These are phyloP conservation scores for Trimorus sp. DNA, from an alignment of 2,888 invertebrate genomes.

Conservation along the genomic window DNA sequence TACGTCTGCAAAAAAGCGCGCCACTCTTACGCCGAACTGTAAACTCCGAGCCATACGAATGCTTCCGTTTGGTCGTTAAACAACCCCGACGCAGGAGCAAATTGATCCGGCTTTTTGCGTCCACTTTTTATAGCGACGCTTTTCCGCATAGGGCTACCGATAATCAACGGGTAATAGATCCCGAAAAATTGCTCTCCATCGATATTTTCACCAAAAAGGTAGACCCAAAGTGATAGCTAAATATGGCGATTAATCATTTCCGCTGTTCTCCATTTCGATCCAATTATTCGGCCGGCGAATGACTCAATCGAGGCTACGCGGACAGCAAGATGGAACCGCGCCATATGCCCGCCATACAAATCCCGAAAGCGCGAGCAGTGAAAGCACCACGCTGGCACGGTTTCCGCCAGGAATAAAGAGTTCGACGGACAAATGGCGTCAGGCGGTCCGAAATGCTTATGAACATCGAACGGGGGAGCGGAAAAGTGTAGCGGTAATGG, in stretches of 20 bases:
- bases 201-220: conserved; percentile 35
- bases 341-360: conserved; percentile 56
- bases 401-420: conserved; percentile 65
- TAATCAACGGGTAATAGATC: conserved; percentile 48
- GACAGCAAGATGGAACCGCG: conserved; percentile 36
- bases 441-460: conserved; percentile 37
- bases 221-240: conserved; percentile 26
- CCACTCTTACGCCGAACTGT: not conserved
- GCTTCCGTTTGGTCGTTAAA: conserved; percentile 8
- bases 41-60: conserved; percentile 1
- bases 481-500: conserved; percentile 38
- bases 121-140: too few species aligned
- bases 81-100: too few species aligned
- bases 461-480: conserved; percentile 4
- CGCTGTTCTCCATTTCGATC: conserved; percentile 53
- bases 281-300: conserved; percentile 51
- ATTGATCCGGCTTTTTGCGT: too few species aligned
- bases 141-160: conserved; percentile 20
- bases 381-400: conserved; percentile 54
- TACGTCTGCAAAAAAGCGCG: conserved; percentile 25
- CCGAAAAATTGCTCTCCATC: conserved; percentile 25
- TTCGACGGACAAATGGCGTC: conserved; percentile 63
- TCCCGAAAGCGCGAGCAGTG: conserved; percentile 47
- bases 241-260: conserved; percentile 51
- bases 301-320: conserved; percentile 55